phyloP scores from a whole-genome alignment of 64 coral and sea anemone genomes.

The Montipora efflorescens region DNA sequence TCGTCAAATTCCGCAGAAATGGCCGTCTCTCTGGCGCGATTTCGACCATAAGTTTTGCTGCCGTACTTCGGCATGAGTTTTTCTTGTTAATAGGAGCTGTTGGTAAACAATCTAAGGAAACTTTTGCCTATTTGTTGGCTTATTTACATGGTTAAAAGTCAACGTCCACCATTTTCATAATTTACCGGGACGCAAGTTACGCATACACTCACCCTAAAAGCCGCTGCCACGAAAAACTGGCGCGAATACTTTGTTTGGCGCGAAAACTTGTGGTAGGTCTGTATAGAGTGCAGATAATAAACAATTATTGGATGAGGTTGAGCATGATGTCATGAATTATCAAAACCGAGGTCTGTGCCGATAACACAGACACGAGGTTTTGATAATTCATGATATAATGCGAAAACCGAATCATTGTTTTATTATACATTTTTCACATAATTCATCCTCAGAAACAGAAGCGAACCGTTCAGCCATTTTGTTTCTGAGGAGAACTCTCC shows the following conservation, averaged over 20 bases:
- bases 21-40: constrained; percentile 56
- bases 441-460: too few relatives aligned
- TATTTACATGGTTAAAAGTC: background rate
- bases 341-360: too few relatives aligned
- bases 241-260: constrained; percentile 31
- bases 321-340: too few relatives aligned
- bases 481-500: too few relatives aligned
- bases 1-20: constrained; percentile 82
- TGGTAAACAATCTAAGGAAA: background rate
- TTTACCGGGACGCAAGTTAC: constrained; percentile 61
- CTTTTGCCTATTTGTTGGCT: background rate
- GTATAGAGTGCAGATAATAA: background rate
- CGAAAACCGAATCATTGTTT: too few relatives aligned
- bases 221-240: constrained; percentile 54
- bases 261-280: background rate
- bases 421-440: too few relatives aligned
- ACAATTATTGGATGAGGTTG: too few relatives aligned
- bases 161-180: constrained; percentile 42
- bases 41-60: constrained; percentile 86
- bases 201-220: background rate
- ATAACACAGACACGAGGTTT: too few relatives aligned
- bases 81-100: background rate
- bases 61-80: constrained; percentile 92
- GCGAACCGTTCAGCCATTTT: too few relatives aligned
- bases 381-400: too few relatives aligned